Evolutionary conservation across 1,140 invertebrate species (phyloP).

Genomic region (Popillia japonica): DNA sequence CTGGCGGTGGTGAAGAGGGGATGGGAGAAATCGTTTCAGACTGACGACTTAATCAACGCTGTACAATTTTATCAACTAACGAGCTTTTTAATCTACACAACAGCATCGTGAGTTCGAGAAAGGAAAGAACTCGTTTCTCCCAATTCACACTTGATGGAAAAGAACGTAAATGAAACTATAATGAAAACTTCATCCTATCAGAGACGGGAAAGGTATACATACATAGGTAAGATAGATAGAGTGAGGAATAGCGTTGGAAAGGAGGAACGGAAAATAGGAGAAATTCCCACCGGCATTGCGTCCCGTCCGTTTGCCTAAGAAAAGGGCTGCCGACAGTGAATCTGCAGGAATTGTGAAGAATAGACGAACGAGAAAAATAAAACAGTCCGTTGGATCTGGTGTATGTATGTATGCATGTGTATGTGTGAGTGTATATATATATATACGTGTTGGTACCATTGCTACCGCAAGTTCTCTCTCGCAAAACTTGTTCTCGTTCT

Average conservation of each 20-base stretch:
- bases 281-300: neutral
- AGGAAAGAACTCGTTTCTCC: neutral
- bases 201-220: neutral
- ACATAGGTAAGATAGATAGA: neutral
- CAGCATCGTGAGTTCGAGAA: neutral
- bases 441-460: neutral
- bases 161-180: slow-evolving; percentile 1
- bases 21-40: no score
- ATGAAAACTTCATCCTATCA: neutral
- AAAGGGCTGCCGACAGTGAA: neutral
- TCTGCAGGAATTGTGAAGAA: neutral
- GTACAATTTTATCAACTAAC: neutral
- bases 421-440: no score
- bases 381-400: no score
- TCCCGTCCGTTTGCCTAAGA: neutral
- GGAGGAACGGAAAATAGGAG: neutral
- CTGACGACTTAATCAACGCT: neutral
- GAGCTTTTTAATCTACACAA: neutral
- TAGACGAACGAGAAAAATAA: neutral
- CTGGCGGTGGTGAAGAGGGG: no score
- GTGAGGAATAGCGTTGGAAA: neutral
- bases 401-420: no score
- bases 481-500: neutral
- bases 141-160: neutral
- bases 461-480: no score